Evolutionary conservation across 2,113 vertebrate species (phyloP).

Genomic region (Isurus oxyrinchus): DNA sequence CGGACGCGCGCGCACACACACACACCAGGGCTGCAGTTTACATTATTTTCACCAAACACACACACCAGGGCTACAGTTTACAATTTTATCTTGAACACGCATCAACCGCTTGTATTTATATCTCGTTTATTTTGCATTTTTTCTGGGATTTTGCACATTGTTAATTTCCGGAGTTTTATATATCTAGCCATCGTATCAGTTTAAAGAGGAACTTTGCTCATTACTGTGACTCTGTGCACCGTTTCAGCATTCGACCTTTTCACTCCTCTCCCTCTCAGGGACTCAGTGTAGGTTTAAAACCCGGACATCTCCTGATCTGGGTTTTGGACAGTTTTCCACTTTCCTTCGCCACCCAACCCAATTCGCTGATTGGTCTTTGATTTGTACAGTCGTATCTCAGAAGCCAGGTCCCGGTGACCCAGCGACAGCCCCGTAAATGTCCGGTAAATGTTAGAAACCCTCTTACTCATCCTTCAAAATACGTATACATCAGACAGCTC

Average conservation of each 20-base stretch:
- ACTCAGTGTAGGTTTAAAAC: neutral
- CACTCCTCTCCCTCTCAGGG: neutral
- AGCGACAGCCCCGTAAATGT: neutral
- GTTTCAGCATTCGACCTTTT: neutral
- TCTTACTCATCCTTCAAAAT: neutral
- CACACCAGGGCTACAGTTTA: too few species aligned
- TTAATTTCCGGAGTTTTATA: neutral
- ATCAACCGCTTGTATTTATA: too few species aligned
- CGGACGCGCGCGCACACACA: slow-evolving; percentile 48
- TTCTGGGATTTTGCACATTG: neutral
- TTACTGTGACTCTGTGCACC: neutral
- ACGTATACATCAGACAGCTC: neutral
- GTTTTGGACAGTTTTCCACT: too few species aligned
- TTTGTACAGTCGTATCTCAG: neutral
- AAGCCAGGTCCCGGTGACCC: neutral
- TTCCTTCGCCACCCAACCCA: neutral
- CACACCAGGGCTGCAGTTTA: slow-evolving; percentile 37
- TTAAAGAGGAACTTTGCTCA: neutral
- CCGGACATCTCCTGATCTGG: neutral
- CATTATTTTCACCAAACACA: slow-evolving; percentile 31
- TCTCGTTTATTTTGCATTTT: neutral
- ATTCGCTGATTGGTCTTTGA: neutral
- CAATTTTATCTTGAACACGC: too few species aligned
- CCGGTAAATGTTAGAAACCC: too few species aligned
- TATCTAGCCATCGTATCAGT: neutral